Evolutionary conservation across 1,140 invertebrate genomes (phyloP).

Genomic region (Drosophila grimshawi): DNA sequence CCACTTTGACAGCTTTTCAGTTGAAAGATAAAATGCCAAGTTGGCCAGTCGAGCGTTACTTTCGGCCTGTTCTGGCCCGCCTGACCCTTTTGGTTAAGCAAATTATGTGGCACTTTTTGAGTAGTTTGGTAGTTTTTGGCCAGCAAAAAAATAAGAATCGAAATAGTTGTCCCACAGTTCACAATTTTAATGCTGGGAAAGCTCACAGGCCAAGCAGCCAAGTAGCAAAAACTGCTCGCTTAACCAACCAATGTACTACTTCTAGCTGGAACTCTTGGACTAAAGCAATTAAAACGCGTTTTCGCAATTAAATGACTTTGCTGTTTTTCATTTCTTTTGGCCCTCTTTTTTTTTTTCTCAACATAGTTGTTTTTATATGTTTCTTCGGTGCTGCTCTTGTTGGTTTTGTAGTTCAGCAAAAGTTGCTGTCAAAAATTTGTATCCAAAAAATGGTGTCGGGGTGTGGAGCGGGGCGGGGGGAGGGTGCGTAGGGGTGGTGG

Average conservation of each 20-base stretch:
- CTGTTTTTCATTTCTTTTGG: conserved; percentile 62
- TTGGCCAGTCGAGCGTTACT: conserved; percentile 15
- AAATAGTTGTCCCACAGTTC: conserved; percentile 16
- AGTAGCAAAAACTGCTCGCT: conserved; percentile 27
- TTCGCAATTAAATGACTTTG: conserved; percentile 83
- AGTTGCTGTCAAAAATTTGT: conserved; percentile 81
- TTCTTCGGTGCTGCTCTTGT: conserved; percentile 20
- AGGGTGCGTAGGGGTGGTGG: too few relatives aligned
- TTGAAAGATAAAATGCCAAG: conserved; percentile 4
- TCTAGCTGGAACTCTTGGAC: conserved; percentile 37
- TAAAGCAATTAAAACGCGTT: conserved; percentile 82
- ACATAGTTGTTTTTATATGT: conserved; percentile 12
- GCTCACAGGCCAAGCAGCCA: conserved; percentile 37
- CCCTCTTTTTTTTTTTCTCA: conserved; percentile 24
- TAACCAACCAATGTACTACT: conserved; percentile 7
- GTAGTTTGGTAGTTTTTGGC: conserved; percentile 8
- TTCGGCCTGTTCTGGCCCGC: conserved; percentile 1
- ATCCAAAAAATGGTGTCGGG: conserved; percentile 35
- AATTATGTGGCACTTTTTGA: conserved; percentile 40
- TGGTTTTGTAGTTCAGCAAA: conserved; percentile 72
- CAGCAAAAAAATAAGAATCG: too few relatives aligned
- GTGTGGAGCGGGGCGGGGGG: neutral
- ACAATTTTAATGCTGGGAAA: conserved; percentile 63
- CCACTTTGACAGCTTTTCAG: conserved; percentile 20
- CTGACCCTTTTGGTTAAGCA: conserved; percentile 9